These are phyloP conservation scores for Drosophila koepferae DNA, from an alignment of 2,888 invertebrate species.

Conservation along the genomic window DNA sequence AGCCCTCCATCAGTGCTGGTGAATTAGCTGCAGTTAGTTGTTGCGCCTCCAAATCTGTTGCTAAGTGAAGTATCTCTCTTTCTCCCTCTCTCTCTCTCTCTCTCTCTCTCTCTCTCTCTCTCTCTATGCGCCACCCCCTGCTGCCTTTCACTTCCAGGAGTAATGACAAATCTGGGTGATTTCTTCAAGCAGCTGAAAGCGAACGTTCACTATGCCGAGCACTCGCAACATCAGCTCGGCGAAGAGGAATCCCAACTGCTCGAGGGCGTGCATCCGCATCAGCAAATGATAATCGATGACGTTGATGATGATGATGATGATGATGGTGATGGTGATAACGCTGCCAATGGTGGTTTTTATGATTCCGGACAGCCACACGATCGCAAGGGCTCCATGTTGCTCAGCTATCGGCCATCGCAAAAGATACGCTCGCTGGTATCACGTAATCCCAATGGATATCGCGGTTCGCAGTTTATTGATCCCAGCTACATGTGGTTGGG, in stretches of 20 bases:
- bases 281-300: slow-evolving; percentile 66
- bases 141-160: slow-evolving; percentile 70
- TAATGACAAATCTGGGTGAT: slow-evolving; percentile 83
- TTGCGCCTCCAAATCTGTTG: not conserved
- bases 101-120: not conserved
- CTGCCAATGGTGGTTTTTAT: not conserved
- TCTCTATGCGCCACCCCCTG: not conserved
- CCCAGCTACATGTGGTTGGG: slow-evolving; percentile 89
- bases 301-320: slow-evolving; percentile 39
- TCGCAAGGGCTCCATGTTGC: slow-evolving; percentile 82
- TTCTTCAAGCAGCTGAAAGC: slow-evolving; percentile 83
- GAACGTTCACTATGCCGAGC: slow-evolving; percentile 82
- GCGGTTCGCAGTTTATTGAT: slow-evolving; percentile 88
- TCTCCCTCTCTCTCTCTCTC: slow-evolving; percentile 1
- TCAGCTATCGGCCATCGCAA: slow-evolving; percentile 85
- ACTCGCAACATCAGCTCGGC: slow-evolving; percentile 70
- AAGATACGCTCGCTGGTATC: slow-evolving; percentile 87
- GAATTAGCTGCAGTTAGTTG: slow-evolving; percentile 53
- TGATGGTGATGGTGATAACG: slow-evolving; percentile 25
- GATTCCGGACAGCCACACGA: slow-evolving; percentile 43
- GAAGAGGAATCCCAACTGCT: slow-evolving; percentile 76
- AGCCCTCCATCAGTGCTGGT: slow-evolving; percentile 85
- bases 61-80: slow-evolving; percentile 31
- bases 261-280: slow-evolving; percentile 80
- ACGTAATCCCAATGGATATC: slow-evolving; percentile 86